These are phyloP conservation scores for Apis dorsata DNA, from an alignment of 1,140 invertebrate species.

Conservation along the genomic window DNA sequence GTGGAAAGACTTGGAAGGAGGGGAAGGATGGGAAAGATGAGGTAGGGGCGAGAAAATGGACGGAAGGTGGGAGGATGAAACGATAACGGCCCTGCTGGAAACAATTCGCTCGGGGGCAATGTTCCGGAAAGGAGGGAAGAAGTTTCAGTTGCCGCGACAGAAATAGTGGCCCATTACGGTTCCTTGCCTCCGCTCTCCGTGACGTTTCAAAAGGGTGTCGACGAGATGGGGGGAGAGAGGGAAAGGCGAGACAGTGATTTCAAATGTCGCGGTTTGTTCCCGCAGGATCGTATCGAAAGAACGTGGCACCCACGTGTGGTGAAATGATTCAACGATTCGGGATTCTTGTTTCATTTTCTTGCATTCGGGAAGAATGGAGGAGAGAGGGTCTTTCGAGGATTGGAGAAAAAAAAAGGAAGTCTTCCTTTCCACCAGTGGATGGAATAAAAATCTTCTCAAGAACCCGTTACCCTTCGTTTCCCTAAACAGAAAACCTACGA, in stretches of 20 bases:
- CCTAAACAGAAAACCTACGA: not conserved
- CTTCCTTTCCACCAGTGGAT: not conserved
- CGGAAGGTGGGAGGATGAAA: slow-evolving; percentile 21
- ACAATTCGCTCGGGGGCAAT: slow-evolving; percentile 64
- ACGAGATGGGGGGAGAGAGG: slow-evolving; percentile 18
- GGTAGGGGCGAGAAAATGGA: not conserved
- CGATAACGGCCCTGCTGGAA: slow-evolving; percentile 62
- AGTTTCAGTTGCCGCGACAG: slow-evolving; percentile 61
- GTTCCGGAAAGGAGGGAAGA: slow-evolving; percentile 64
- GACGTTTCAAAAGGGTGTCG: slow-evolving; percentile 55
- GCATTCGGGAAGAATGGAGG: no score
- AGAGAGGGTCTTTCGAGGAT: no score
- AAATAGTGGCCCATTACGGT: slow-evolving; percentile 62
- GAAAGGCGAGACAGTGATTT: slow-evolving; percentile 26
- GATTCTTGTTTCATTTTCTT: no score
- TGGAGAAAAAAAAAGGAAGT: not conserved
- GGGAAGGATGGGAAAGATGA: not conserved
- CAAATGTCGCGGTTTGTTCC: slow-evolving; percentile 3
- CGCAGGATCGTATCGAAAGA: not conserved
- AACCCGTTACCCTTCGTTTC: not conserved
- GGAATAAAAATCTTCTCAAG: not conserved
- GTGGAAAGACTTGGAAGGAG: not conserved
- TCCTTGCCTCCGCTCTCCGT: slow-evolving; percentile 29
- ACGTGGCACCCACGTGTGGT: no score
- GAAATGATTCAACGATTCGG: no score